These are phyloP conservation scores for Abrostola tripartita DNA, from an alignment of 2,888 invertebrate genomes.

Conservation along the genomic window DNA sequence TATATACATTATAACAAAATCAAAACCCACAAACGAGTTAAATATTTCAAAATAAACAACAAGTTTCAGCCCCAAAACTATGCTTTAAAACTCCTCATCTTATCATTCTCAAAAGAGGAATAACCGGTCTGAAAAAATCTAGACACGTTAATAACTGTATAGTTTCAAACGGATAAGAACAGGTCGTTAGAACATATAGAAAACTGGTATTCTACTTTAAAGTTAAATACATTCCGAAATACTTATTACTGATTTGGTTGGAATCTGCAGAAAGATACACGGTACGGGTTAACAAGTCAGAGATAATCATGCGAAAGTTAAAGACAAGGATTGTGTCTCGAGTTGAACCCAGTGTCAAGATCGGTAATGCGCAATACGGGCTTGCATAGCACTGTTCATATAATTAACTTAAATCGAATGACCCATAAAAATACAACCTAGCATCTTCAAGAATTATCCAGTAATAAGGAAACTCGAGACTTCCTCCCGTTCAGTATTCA, in stretches of 20 bases:
- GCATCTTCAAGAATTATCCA: slow-evolving; percentile 23
- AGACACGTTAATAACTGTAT: neutral
- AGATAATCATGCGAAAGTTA: too few species aligned
- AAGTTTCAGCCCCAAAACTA: too few species aligned
- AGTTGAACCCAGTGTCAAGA: too few species aligned
- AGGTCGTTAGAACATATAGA: neutral
- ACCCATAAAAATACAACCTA: slow-evolving; percentile 9
- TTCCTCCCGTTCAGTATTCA: slow-evolving; percentile 57
- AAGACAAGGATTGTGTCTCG: too few species aligned
- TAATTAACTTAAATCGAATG: neutral
- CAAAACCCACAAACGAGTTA: too few species aligned
- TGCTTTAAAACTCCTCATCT: too few species aligned
- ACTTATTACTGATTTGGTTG: neutral
- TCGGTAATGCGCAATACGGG: too few species aligned
- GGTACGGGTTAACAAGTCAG: too few species aligned
- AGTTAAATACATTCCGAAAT: neutral
- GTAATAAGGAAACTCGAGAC: slow-evolving; percentile 44
- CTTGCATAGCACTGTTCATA: neutral
- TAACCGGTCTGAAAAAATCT: neutral
- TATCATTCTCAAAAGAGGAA: too few species aligned
- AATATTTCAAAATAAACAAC: too few species aligned
- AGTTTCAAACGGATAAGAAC: neutral
- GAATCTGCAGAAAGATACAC: neutral
- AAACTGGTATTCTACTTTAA: neutral
- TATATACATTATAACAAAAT: too few species aligned